Evolutionary conservation across 2,797 vertebrate species (phyloP).

Genomic region (Arnoldichthys spilopterus): DNA sequence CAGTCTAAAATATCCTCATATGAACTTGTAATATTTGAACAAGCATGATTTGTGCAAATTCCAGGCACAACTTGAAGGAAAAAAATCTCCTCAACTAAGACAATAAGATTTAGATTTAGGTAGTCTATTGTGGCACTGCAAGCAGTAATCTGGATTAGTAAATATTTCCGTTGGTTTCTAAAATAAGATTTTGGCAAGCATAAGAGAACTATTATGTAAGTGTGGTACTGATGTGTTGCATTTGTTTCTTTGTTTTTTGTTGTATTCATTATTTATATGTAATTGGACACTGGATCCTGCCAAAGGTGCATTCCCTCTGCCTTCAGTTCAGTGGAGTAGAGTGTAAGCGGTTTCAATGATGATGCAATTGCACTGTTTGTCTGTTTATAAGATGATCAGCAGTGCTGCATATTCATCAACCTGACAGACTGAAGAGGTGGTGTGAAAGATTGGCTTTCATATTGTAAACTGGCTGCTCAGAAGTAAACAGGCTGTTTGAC

Average conservation of each 20-base stretch:
- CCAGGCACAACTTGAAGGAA: neutral
- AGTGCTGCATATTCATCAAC: constrained; percentile 37
- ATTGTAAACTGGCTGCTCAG: constrained; percentile 20
- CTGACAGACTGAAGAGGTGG: constrained; percentile 26
- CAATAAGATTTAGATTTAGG: too few relatives aligned
- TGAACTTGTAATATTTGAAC: neutral
- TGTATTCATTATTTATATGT: neutral
- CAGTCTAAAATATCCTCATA: neutral
- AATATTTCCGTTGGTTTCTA: neutral
- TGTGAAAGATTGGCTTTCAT: constrained; percentile 19
- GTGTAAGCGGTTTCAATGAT: constrained; percentile 13
- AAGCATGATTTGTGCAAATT: constrained; percentile 10
- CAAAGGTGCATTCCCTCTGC: neutral
- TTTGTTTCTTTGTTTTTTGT: constrained; percentile 11
- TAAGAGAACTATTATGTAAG: neutral
- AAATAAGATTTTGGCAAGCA: constrained; percentile 5
- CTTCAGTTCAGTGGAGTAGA: neutral
- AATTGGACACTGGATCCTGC: neutral
- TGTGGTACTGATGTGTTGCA: neutral
- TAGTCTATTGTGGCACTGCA: neutral
- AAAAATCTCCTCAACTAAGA: neutral
- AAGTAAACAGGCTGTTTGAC: constrained; percentile 9
- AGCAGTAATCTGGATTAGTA: constrained; percentile 9
- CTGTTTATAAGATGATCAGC: constrained; percentile 40
- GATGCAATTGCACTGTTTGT: constrained; percentile 13